Conservation (phyloP, 2,797 vertebrate genomes). For the Parauchenoglanis punctatus region DNA sequence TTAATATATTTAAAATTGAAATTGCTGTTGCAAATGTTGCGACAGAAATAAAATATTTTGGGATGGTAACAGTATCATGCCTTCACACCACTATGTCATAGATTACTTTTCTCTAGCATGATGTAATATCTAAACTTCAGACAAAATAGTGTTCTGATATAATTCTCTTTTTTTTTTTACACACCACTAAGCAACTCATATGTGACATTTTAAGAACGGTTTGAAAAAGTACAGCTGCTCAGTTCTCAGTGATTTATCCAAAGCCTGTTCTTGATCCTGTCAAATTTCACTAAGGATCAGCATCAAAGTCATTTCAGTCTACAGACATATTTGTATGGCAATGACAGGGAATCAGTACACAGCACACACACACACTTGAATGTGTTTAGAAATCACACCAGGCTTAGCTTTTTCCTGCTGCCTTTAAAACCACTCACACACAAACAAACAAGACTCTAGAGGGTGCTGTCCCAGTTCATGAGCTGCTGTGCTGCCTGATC, state of each 20-base stretch:
- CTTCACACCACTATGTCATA: background rate
- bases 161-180: background rate
- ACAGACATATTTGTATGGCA: background rate
- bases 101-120: background rate
- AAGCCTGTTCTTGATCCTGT: background rate
- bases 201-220: background rate
- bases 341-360: background rate
- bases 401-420: background rate
- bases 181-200: background rate
- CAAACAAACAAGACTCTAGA: slow-evolving; percentile 37
- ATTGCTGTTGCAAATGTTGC: too few relatives aligned
- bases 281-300: background rate
- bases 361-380: background rate
- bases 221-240: background rate
- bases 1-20: too few relatives aligned
- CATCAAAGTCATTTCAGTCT: background rate
- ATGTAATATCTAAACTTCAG: background rate
- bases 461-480: slow-evolving; percentile 43
- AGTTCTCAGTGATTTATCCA: background rate
- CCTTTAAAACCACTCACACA: background rate
- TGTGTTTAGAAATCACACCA: background rate
- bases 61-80: background rate
- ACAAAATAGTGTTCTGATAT: background rate
- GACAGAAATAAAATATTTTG: background rate
- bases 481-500: background rate